Percentiles rank a stretch among this genome's conserved stretches.
Conservation (phyloP, 2,113 vertebrate species). For the Guaruba guarouba region DNA sequence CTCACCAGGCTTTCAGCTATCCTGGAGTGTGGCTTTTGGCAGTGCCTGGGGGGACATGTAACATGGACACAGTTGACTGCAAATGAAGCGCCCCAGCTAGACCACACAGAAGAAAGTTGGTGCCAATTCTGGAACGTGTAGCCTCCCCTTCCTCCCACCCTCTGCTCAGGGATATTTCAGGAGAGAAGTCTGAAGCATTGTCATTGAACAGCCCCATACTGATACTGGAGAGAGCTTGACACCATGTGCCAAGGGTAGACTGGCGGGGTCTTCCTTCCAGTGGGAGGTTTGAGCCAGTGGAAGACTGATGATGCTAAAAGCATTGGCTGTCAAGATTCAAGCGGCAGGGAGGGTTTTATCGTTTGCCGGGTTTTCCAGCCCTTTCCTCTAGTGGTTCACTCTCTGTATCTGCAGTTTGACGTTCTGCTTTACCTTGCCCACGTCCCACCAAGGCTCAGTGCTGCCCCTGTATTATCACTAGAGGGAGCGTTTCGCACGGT, state of each 20-base stretch:
- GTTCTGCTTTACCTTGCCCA: background rate
- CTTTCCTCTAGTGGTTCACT: background rate
- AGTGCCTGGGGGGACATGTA: background rate
- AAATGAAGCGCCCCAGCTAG: background rate
- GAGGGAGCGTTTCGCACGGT: background rate
- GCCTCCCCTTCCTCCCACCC: background rate
- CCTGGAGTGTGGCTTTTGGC: background rate
- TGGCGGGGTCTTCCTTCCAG: background rate
- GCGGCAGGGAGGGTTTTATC: background rate
- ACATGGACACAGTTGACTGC: background rate
- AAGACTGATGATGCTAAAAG: background rate
- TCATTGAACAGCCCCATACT: background rate
- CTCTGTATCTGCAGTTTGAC: background rate
- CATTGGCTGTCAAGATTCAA: background rate
- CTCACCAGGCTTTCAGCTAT: background rate
- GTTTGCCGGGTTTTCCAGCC: background rate
- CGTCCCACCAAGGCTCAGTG: background rate
- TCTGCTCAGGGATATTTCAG: background rate
- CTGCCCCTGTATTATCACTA: background rate
- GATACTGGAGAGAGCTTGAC: background rate
- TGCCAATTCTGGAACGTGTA: background rate
- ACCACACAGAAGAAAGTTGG: background rate
- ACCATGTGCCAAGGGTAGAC: background rate
- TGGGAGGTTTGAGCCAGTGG: background rate
- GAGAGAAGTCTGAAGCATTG: slow-evolving; percentile 4